Evolutionary conservation across 2,888 invertebrate species (phyloP).

Genomic region (Endotricha flammealis): DNA sequence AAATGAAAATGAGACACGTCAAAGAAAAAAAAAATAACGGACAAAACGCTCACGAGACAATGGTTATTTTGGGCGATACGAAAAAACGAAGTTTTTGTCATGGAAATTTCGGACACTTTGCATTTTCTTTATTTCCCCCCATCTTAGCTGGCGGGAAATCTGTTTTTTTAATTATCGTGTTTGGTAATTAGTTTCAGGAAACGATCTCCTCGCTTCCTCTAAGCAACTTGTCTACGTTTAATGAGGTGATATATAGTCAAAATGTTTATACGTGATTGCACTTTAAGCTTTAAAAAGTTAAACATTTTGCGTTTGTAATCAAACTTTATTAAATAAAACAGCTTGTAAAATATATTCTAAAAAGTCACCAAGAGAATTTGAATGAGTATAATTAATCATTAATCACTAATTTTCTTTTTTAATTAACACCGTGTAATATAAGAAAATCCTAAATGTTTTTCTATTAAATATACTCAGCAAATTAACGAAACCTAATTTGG

Average conservation of each 20-base stretch:
- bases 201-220: slow-evolving; percentile 64
- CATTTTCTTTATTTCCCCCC: slow-evolving; percentile 71
- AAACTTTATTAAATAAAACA: no score
- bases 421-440: not conserved
- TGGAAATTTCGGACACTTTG: slow-evolving; percentile 75
- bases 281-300: no score
- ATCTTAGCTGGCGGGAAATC: slow-evolving; percentile 56
- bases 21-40: slow-evolving; percentile 60
- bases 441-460: no score
- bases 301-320: no score
- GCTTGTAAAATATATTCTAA: no score
- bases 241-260: slow-evolving; percentile 70
- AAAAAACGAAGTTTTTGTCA: slow-evolving; percentile 69
- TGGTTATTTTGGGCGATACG: slow-evolving; percentile 71
- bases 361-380: no score
- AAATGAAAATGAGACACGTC: slow-evolving; percentile 74
- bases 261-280: slow-evolving; percentile 24
- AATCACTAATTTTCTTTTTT: not conserved
- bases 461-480: slow-evolving; percentile 1
- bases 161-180: slow-evolving; percentile 78
- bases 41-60: slow-evolving; percentile 66
- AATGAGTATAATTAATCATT: no score
- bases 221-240: slow-evolving; percentile 67
- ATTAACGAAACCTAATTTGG: slow-evolving; percentile 30
- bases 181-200: slow-evolving; percentile 77